Base-by-base conservation (phyloP, 53 echinoderm and acorn worm genomes). In the Stichopus horrens region DNA sequence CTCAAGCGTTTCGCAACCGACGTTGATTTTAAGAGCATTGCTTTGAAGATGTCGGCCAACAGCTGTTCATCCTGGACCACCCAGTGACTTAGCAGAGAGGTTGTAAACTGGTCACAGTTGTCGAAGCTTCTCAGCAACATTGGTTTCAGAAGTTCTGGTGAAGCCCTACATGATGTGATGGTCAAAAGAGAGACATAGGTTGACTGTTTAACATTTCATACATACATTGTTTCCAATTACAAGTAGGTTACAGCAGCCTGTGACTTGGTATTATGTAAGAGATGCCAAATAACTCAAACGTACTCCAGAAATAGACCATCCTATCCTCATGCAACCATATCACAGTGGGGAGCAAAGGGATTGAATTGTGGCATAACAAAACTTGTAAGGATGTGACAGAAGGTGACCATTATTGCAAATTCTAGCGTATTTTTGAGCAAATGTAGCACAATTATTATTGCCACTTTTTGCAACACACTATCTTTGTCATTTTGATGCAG, bases 21-120 rank as follows among this genome's bases (percentile, higher is more conserved):
- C 0, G 95, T 93, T 52, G 95, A 94, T 79, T 90, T 90, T 53
- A 90, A 74, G 54, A 95, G 91, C 86, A 97, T 89, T 0, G 93
- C 88, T 80, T 97, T 97, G 63, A 94, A 91, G 75, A 93, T 88
- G n/a, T 97, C 97, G 9, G 97, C 97, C 4, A 97, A 86, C 67
- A 95, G 95, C 56, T 94, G 92, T 66, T 97, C 97, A 21, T 97
- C 97, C 76, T 97, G 97, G 0, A 92, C 75, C 5, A 94, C 95
- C 97, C 97, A 97, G 92, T 97, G 93, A 58, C 95, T 95, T 23
- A 97, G 54, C 68, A 97, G 91, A 6, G 97, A 92, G 6, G 93
- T 91, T 0, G 95, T 94, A 73, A 97, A 93, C 84, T 93, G 87
- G 58, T 97, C 97, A 11, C 92, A 91, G 55, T 92, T 87, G 53